phyloP scores from a whole-genome alignment of 2,113 vertebrate genomes.

The Colossoma macropomum region DNA sequence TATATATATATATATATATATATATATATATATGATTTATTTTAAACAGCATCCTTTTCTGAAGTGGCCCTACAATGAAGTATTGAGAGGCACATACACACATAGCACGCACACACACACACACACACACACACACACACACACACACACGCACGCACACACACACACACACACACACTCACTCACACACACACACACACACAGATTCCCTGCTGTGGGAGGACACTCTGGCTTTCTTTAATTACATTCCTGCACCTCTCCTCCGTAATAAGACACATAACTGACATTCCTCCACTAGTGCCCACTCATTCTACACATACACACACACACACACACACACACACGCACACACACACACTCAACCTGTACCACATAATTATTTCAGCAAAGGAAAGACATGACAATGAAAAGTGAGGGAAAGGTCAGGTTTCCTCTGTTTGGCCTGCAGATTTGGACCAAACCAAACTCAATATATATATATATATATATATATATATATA shows the following conservation, averaged over 20 bases:
- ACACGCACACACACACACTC: no score
- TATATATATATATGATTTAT: no score
- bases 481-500: no score
- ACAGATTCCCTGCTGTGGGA: slow-evolving; percentile 46
- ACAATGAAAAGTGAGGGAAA: slow-evolving; percentile 40
- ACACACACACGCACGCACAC: neutral
- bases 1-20: no score
- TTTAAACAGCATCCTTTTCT: no score
- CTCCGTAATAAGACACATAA: slow-evolving; percentile 77
- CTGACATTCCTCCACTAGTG: slow-evolving; percentile 79
- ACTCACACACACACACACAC: slow-evolving; percentile 21
- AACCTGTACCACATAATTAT: slow-evolving; percentile 37
- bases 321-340: slow-evolving; percentile 40
- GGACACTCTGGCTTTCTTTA: slow-evolving; percentile 71
- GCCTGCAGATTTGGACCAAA: neutral
- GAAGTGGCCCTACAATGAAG: no score
- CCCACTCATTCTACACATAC: slow-evolving; percentile 61
- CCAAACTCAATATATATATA: neutral
- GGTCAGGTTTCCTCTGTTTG: slow-evolving; percentile 11
- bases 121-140: no score
- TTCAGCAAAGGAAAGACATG: slow-evolving; percentile 33
- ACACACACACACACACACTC: slow-evolving; percentile 17
- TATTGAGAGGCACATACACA: no score
- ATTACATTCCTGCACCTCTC: slow-evolving; percentile 76
- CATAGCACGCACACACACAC: no score